Conservation (phyloP, 2,888 invertebrate genomes). For the Chalcis sispes region DNA sequence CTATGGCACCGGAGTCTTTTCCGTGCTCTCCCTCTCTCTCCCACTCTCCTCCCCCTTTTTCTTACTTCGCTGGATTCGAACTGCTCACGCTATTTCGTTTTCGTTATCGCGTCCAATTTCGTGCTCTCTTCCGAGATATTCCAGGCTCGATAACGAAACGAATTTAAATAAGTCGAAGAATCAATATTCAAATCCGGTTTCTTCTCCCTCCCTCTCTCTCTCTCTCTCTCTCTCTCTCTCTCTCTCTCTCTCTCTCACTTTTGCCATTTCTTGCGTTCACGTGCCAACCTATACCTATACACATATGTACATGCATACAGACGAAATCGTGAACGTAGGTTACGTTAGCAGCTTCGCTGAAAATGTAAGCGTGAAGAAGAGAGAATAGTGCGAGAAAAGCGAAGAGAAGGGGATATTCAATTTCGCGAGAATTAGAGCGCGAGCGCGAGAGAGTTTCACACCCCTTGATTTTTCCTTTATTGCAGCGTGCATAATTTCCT, state of each 20-base stretch:
- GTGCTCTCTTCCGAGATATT: slow-evolving; percentile 65
- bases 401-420: slow-evolving; percentile 28
- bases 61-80: slow-evolving; percentile 46
- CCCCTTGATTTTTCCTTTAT: slow-evolving; percentile 46
- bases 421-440: slow-evolving; percentile 50
- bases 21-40: slow-evolving; percentile 43
- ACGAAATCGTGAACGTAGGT: no score
- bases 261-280: no score
- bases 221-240: background rate
- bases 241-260: background rate
- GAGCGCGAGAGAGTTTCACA: background rate
- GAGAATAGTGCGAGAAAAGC: slow-evolving; percentile 12
- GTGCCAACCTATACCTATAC: no score
- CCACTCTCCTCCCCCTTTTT: slow-evolving; percentile 42
- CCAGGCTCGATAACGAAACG: slow-evolving; percentile 60
- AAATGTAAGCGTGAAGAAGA: background rate
- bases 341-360: background rate
- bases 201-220: slow-evolving; percentile 1
- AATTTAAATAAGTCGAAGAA: slow-evolving; percentile 76
- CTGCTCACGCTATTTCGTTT: slow-evolving; percentile 69
- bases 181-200: slow-evolving; percentile 74
- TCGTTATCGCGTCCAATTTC: slow-evolving; percentile 75
- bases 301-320: background rate
- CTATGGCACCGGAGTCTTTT: slow-evolving; percentile 51
- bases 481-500: slow-evolving; percentile 47